phyloP scores from a whole-genome alignment of 2,797 vertebrate genomes.

The Pyrrhura leucotis region DNA sequence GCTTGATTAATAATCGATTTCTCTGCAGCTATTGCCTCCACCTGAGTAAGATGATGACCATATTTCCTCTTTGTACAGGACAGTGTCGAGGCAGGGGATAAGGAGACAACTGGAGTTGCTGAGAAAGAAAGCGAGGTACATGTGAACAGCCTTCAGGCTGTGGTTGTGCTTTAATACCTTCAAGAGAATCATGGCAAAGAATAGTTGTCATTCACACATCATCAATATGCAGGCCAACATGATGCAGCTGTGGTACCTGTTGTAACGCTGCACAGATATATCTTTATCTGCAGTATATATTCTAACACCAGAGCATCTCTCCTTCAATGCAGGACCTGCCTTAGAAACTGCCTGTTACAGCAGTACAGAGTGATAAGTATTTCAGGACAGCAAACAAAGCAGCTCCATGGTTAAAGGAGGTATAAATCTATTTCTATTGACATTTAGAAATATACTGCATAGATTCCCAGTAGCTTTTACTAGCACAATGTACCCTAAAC shows the following conservation, averaged over 20 bases:
- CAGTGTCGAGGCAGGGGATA: conserved; percentile 63
- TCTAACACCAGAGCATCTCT: neutral
- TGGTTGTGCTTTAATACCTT: neutral
- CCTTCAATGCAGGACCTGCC: neutral
- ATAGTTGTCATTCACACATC: neutral
- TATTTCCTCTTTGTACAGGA: conserved; percentile 74
- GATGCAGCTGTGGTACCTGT: neutral
- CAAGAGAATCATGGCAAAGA: neutral
- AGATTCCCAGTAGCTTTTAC: neutral
- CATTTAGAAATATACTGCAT: neutral
- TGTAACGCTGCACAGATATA: neutral
- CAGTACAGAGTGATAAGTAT: neutral
- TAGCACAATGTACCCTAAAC: neutral
- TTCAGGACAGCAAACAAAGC: neutral
- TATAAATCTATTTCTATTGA: neutral
- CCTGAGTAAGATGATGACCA: neutral
- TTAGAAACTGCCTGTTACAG: neutral
- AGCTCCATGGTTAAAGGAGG: neutral
- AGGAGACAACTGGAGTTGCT: conserved; percentile 66
- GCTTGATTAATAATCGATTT: neutral
- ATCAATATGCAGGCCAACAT: neutral
- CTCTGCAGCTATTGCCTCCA: neutral
- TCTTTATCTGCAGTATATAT: neutral
- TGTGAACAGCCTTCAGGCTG: neutral
- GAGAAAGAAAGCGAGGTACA: conserved; percentile 76